Conservation (phyloP, 2,113 vertebrate genomes). For the Spea multiplicata region DNA sequence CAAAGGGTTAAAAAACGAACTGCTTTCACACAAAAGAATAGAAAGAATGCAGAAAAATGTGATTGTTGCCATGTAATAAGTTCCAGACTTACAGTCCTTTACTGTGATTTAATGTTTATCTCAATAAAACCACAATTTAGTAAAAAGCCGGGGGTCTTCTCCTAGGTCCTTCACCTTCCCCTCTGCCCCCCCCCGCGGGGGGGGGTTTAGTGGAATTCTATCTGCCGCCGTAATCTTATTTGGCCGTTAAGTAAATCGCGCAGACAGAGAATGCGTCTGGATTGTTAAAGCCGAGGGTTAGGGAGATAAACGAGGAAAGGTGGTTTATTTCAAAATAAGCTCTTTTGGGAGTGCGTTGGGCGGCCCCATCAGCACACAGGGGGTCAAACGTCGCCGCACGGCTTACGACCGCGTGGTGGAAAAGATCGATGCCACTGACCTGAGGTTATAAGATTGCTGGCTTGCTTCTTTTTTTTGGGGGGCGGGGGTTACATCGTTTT, state of each 20-base stretch:
- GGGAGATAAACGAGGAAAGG: too few relatives aligned
- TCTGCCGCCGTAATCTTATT: conserved; percentile 10
- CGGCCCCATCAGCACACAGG: background rate
- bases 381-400: background rate
- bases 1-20: conserved; percentile 41
- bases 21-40: conserved; percentile 24
- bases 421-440: background rate
- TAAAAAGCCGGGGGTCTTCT: conserved; percentile 14
- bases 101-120: conserved; percentile 32
- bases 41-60: background rate
- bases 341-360: background rate
- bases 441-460: background rate
- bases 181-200: conserved; percentile 7
- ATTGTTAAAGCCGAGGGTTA: too few relatives aligned
- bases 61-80: conserved; percentile 50
- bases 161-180: conserved; percentile 33
- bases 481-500: background rate
- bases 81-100: background rate
- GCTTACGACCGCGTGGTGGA: background rate
- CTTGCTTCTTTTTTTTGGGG: background rate
- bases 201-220: background rate
- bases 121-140: conserved; percentile 36
- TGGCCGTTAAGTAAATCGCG: background rate
- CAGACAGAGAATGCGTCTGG: too few relatives aligned
- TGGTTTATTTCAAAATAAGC: too few relatives aligned